Evolutionary conservation across 2,888 invertebrate species (phyloP).

Genomic region (Yponomeuta cagnagella): DNA sequence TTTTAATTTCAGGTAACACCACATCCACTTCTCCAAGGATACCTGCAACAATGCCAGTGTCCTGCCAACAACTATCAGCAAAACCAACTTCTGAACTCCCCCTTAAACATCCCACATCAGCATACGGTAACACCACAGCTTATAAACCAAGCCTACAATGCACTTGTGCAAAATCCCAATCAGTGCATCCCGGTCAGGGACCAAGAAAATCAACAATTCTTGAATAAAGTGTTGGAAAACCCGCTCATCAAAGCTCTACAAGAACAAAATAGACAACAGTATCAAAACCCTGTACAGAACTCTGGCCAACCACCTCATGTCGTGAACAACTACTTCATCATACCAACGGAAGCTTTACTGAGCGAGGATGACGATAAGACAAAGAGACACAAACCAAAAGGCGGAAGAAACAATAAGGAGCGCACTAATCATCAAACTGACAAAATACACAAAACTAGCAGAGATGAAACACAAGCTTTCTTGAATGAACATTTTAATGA

Average conservation of each 20-base stretch:
- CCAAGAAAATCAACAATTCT: background rate
- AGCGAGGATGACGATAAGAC: slow-evolving; percentile 21
- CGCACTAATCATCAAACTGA: background rate
- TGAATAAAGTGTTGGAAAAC: slow-evolving; percentile 28
- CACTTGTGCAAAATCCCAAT: background rate
- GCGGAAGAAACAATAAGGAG: slow-evolving; percentile 5
- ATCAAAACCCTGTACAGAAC: slow-evolving; percentile 28
- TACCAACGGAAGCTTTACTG: slow-evolving; percentile 31
- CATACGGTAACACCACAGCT: background rate
- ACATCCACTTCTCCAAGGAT: slow-evolving; percentile 30
- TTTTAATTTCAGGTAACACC: slow-evolving; percentile 39
- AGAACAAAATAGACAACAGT: slow-evolving; percentile 19
- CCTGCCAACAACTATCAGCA: background rate
- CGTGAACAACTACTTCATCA: slow-evolving; percentile 40
- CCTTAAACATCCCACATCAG: background rate
- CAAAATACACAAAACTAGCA: background rate
- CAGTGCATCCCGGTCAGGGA: background rate
- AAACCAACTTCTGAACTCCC: background rate
- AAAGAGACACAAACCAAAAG: slow-evolving; percentile 11
- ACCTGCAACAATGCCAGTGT: slow-evolving; percentile 14
- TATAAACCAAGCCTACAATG: background rate
- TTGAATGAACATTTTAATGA: background rate
- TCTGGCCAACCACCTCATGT: slow-evolving; percentile 27
- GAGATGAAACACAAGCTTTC: background rate
- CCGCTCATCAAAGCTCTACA: slow-evolving; percentile 24